phyloP scores from a whole-genome alignment of 2,888 invertebrate genomes.

The Hydroisotoma schaefferi region DNA sequence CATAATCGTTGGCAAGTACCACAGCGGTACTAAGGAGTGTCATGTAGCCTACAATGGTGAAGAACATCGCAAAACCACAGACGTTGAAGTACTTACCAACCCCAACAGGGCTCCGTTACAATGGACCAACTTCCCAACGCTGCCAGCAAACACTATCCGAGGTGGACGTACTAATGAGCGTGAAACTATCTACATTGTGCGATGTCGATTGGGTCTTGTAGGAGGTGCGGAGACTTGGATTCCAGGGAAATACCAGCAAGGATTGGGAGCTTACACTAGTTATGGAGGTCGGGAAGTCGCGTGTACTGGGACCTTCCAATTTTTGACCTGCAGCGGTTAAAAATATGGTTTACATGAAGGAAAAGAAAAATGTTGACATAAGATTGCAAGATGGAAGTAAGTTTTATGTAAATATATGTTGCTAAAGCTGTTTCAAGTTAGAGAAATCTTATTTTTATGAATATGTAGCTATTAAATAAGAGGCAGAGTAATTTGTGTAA shows the following conservation, averaged over 20 bases:
- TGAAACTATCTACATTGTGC: constrained; percentile 41
- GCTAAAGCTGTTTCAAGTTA: too few relatives aligned
- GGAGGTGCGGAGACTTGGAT: constrained; percentile 21
- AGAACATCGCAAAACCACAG: constrained; percentile 30
- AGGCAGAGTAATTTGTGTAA: too few relatives aligned
- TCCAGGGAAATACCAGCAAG: constrained; percentile 43
- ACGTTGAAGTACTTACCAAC: constrained; percentile 42
- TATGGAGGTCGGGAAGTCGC: constrained; percentile 22
- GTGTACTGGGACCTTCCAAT: constrained; percentile 23
- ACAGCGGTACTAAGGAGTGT: constrained; percentile 30
- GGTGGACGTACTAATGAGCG: constrained; percentile 43
- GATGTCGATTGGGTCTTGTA: constrained; percentile 27
- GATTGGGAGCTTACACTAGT: constrained; percentile 29
- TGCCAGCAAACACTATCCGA: constrained; percentile 36
- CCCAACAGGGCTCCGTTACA: constrained; percentile 31
- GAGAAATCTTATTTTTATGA: too few relatives aligned
- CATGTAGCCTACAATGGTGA: constrained; percentile 32
- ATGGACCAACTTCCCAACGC: constrained; percentile 23
- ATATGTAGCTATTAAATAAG: too few relatives aligned
- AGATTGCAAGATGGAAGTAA: too few relatives aligned
- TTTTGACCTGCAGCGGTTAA: constrained; percentile 22
- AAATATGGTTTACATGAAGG: too few relatives aligned
- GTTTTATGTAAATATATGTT: too few relatives aligned
- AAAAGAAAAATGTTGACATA: too few relatives aligned
- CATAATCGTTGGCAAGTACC: constrained; percentile 45